phyloP scores from a whole-genome alignment of 2,888 invertebrate species.

The Elgonia sp. region DNA sequence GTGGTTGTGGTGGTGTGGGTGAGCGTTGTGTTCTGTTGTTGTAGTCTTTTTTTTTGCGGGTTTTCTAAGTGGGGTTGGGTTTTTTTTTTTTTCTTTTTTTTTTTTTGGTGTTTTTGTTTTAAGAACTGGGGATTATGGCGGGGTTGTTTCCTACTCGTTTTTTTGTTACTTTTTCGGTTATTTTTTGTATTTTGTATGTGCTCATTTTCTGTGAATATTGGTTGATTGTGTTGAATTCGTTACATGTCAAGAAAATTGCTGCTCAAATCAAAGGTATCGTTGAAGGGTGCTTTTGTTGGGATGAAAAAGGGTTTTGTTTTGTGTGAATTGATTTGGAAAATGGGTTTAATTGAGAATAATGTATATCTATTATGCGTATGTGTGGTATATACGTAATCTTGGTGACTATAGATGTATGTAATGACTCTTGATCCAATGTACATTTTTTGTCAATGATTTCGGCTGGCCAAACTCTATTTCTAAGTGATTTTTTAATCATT shows the following conservation, averaged over 20 bases:
- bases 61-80: slow-evolving; percentile 1
- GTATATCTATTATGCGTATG: neutral
- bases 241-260: too few relatives aligned
- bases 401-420: neutral
- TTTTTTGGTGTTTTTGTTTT: neutral
- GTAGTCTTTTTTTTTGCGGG: slow-evolving; percentile 30
- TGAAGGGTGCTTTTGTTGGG: too few relatives aligned
- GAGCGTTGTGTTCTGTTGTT: too few relatives aligned
- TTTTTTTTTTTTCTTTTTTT: too few relatives aligned
- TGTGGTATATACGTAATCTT: neutral
- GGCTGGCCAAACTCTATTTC: neutral
- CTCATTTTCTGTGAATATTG: too few relatives aligned
- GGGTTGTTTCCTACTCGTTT: neutral
- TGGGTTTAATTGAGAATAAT: neutral
- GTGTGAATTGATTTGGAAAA: neutral
- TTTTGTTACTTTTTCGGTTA: neutral
- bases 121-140: neutral
- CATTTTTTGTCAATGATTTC: neutral
- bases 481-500: neutral
- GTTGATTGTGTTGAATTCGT: too few relatives aligned
- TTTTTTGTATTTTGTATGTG: too few relatives aligned
- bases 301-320: neutral
- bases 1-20: too few relatives aligned
- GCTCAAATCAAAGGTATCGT: too few relatives aligned
- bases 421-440: neutral